phyloP scores from a whole-genome alignment of 2,797 vertebrate genomes.

The Arrhamphus sclerolepis region DNA sequence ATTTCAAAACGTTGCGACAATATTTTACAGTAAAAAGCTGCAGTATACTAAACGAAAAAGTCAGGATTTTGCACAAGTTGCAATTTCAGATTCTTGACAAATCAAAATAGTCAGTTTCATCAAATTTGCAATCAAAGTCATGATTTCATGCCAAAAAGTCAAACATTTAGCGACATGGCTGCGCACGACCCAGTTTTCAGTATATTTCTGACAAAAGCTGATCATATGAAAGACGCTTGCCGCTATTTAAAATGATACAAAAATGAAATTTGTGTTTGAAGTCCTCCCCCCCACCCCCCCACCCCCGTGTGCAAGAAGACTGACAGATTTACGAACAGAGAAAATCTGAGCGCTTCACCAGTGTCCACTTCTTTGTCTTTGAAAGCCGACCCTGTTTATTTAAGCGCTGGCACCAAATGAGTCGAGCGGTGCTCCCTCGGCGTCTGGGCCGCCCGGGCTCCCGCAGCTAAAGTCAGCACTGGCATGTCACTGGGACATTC shows the following conservation, averaged over 20 bases:
- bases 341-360: constrained; percentile 45
- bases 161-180: no score
- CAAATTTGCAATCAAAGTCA: no score
- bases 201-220: constrained; percentile 3
- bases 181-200: neutral
- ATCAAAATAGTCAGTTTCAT: no score
- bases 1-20: no score
- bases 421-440: constrained; percentile 58
- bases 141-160: neutral
- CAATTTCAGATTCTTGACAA: no score
- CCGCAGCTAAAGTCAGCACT: constrained; percentile 75
- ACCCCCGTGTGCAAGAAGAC: constrained; percentile 17
- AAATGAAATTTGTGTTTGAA: constrained; percentile 16
- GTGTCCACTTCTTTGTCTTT: constrained; percentile 65
- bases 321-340: constrained; percentile 60
- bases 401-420: constrained; percentile 74
- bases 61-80: no score
- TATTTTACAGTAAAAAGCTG: no score
- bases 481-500: constrained; percentile 63
- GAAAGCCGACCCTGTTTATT: constrained; percentile 78
- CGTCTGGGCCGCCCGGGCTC: constrained; percentile 58
- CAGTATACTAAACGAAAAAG: no score
- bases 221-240: constrained; percentile 12
- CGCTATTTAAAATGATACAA: constrained; percentile 9
- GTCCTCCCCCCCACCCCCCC: neutral